These are phyloP conservation scores for Tauraco erythrolophus DNA, from an alignment of 2,113 vertebrate species.

Conservation along the genomic window DNA sequence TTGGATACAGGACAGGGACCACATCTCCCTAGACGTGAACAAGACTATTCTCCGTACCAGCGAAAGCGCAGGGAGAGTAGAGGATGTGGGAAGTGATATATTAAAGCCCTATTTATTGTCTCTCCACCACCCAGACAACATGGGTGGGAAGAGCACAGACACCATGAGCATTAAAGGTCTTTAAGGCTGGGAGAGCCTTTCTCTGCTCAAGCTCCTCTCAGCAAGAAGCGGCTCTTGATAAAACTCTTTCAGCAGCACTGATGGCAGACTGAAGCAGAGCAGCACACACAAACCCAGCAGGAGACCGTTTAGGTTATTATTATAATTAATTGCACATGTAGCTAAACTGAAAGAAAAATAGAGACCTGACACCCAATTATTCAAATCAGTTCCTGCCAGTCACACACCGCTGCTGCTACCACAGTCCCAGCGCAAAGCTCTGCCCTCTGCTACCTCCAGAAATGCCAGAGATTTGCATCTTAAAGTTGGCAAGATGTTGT, in stretches of 20 bases:
- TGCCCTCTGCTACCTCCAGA: conserved; percentile 21
- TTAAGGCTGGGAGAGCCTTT: neutral
- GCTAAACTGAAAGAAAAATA: conserved; percentile 70
- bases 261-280: conserved; percentile 32
- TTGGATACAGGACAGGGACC: neutral
- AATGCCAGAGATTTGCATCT: conserved; percentile 23
- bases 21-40: neutral
- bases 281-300: conserved; percentile 60
- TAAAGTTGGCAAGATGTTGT: neutral
- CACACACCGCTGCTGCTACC: neutral
- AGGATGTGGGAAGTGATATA: neutral
- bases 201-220: neutral
- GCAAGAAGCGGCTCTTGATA: conserved; percentile 7
- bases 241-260: neutral
- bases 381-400: conserved; percentile 58
- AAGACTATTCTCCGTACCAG: neutral
- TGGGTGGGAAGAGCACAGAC: neutral
- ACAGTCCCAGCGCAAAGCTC: neutral
- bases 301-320: conserved; percentile 67
- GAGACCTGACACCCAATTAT: conserved; percentile 64
- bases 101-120: neutral
- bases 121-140: neutral
- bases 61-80: neutral
- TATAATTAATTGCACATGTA: conserved; percentile 74
- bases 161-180: neutral